Conservation (phyloP, 2,113 vertebrate genomes). For the Herpetotheres cachinnans region DNA sequence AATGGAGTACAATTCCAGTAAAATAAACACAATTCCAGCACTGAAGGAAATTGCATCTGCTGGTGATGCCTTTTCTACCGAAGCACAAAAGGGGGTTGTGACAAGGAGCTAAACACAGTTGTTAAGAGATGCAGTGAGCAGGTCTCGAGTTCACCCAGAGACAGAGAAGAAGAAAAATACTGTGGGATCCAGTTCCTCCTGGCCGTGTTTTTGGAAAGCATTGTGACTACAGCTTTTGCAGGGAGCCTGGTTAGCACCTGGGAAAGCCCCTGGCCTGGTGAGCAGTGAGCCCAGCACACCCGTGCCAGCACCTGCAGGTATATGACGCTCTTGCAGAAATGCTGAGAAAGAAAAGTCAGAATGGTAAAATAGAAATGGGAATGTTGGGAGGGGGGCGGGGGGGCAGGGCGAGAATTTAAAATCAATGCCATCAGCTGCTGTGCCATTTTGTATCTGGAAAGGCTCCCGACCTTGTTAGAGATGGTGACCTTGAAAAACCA, state of each 20-base stretch:
- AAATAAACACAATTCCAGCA: constrained; percentile 50
- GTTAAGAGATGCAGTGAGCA: not conserved
- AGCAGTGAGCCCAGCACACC: not conserved
- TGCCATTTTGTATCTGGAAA: not conserved
- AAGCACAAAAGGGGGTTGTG: not conserved
- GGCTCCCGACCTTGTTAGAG: not conserved
- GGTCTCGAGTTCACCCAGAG: not conserved
- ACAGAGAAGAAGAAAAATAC: not conserved
- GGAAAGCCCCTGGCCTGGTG: not conserved
- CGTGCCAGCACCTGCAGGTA: not conserved
- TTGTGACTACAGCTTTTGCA: not conserved
- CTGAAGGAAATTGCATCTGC: constrained; percentile 35
- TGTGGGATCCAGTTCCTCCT: not conserved
- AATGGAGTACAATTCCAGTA: constrained; percentile 35
- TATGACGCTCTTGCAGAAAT: not conserved
- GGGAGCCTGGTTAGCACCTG: not conserved
- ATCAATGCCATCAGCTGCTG: not conserved
- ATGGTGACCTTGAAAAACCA: not conserved
- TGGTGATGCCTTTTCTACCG: not conserved
- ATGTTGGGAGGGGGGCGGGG: not conserved
- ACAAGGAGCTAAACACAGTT: constrained; percentile 26
- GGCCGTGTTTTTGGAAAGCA: not conserved
- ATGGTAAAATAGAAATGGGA: not conserved
- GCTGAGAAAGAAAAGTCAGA: not conserved
- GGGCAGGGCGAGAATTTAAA: not conserved